A percentile compares a stretch with the other conserved stretches of the same genome.
These are phyloP conservation scores for Caenorhabditis parvicauda DNA, from an alignment of 2,888 invertebrate species.

Conservation along the genomic window DNA sequence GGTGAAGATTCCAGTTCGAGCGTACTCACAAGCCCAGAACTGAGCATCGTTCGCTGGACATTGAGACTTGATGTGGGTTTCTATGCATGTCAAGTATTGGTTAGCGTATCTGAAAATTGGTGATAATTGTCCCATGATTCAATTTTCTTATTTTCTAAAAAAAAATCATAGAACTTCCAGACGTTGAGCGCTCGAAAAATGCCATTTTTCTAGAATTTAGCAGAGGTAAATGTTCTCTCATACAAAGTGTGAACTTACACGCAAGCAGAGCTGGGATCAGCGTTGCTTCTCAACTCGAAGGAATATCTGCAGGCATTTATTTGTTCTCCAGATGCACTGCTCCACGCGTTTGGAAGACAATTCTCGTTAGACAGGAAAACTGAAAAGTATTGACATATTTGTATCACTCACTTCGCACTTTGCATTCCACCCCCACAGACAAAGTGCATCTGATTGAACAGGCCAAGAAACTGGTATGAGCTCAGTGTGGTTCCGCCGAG, in stretches of 20 bases:
- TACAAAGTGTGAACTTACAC: not conserved
- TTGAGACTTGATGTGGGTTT: conserved; percentile 26
- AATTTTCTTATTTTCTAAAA: not conserved
- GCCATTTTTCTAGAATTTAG: not conserved
- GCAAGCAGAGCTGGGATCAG: not conserved
- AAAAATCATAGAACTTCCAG: not conserved
- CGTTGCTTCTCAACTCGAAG: conserved; percentile 1
- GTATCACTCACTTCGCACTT: conserved; percentile 17
- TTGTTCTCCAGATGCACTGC: conserved; percentile 12
- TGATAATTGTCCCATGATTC: not conserved
- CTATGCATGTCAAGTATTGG: conserved; percentile 35
- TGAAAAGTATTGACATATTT: not conserved
- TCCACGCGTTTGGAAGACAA: conserved; percentile 41
- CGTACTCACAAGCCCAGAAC: conserved; percentile 52
- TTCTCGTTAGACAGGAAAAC: conserved; percentile 11
- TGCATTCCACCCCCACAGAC: conserved; percentile 50
- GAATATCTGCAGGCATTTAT: conserved; percentile 30
- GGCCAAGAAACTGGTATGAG: conserved; percentile 42
- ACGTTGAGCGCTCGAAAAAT: not conserved
- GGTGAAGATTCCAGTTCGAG: conserved; percentile 42
- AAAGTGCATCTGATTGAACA: conserved; percentile 51
- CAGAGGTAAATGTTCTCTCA: not conserved
- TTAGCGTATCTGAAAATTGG: conserved; percentile 26
- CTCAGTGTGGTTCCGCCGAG: conserved; percentile 21
- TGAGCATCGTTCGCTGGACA: conserved; percentile 37